Base-by-base conservation (phyloP, 2,888 invertebrate species). In the Belgica antarctica region DNA sequence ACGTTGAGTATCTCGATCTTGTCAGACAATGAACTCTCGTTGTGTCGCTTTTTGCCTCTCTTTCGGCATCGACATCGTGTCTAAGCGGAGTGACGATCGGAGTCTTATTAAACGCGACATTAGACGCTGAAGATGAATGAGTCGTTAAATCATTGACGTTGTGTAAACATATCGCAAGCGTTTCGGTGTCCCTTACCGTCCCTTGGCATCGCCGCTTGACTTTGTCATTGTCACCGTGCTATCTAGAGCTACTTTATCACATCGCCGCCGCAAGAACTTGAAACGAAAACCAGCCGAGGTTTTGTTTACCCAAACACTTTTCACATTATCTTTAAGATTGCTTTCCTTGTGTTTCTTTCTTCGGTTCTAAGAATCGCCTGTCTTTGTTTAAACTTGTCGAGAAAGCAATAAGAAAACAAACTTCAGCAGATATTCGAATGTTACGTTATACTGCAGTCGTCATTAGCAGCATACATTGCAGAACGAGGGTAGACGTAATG, bases 61-160 rank as follows among this genome's bases (percentile, higher is more conserved):
- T 24, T 59, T 52, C 17, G 52, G 41, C 2, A 41, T 41, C 41
- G 24, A 52, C 59, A 19, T 59, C 27, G 59, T 12, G 46, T 12
- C 12, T 46, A 46, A 46, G 46, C 17, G 8, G 12, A 59, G 59
- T 27, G 59, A 59, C 59, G 59, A 59, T 27, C 15, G 12, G 27
- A 59, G 59, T 59, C 27, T 59, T 27, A 59, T 27, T 59, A n/a
- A 22, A n/a, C 27, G 59, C 27, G 59, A 59, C 59, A 59, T 59
- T 59, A 59, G 12, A 15, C 27, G 27, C n/a, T 27, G 27, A 27
- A 59, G 12, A 12, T 59, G 1, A 59, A 59, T 52, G 52, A 52
- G 52, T 52, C 52, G 22, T 52, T 52, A 52, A 52, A 52, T 52
- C 52, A 59, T n/a, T 59, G 59, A n/a, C 25, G 25, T 59, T 24